Base-by-base conservation (phyloP, 2,888 invertebrate genomes). In the Globia sparganii region DNA sequence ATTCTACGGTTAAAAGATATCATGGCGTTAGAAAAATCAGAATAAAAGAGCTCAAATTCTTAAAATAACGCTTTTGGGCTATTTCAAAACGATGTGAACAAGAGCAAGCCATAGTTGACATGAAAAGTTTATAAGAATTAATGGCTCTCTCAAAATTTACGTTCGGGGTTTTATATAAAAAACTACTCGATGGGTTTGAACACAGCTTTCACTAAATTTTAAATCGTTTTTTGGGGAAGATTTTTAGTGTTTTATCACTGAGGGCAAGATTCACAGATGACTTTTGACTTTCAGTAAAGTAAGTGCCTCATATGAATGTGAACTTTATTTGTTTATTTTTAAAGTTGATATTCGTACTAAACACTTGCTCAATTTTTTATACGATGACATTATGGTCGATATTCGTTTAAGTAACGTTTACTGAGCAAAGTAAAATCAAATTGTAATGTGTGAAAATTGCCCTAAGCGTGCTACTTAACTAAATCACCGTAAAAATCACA, bases 401-500 rank as follows among this genome's bases (percentile, higher is more conserved):
- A 67, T 53, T 34, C 25, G 11, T n/a, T n/a, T n/a, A n/a, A n/a
- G n/a, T 34, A 67, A 34, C 31, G 18, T 21, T 25, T 46, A 66
- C 25, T 15, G 25, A 53, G 31, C 15, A 49, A 49, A n/a, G 15
- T 31, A n/a, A n/a, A 66, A 9, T 34, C 34, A 21, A n/a, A 25
- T 9, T 31, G 25, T 8, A 34, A 58, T 9, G 5, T 58, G 18
- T 67, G 34, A 67, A 62, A n/a, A 4, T 28, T 13, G 21, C 34
- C 62, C 2, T 21, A 70, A 74, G 58, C 62, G 25, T 62, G 56
- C 69, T 69, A 83, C 68, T 66, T 75, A 86, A 74, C 56, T 72
- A 72, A 40, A 37, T 34, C 59, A 69, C 71, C 69, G 74, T 74
- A 80, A 85, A 87, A 87, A 89, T 83, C 87, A 89, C 89, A 89